phyloP scores from a whole-genome alignment of 2,113 vertebrate genomes.

The Callipepla squamata region DNA sequence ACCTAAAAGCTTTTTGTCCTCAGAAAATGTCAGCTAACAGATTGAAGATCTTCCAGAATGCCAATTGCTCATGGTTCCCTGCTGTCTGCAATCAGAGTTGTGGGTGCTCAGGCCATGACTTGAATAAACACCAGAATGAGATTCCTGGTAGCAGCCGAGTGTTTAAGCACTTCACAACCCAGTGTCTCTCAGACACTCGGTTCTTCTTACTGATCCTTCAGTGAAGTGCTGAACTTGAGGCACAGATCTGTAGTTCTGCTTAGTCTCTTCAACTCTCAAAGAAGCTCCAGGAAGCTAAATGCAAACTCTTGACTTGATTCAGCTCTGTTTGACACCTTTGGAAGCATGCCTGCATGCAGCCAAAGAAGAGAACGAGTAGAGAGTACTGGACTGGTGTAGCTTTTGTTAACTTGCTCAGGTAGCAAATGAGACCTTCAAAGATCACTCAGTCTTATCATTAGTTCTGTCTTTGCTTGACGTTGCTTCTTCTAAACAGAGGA shows the following conservation, averaged over 20 bases:
- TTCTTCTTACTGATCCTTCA: neutral
- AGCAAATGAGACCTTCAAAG: neutral
- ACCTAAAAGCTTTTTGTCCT: constrained; percentile 21
- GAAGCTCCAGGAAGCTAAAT: neutral
- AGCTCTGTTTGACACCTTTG: neutral
- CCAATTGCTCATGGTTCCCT: neutral
- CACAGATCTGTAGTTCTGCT: neutral
- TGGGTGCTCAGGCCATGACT: neutral
- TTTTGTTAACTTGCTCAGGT: neutral
- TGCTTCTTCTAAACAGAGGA: neutral
- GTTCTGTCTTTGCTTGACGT: neutral
- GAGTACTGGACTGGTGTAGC: neutral
- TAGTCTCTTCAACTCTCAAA: neutral
- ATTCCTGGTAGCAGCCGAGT: neutral
- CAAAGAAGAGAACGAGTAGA: neutral
- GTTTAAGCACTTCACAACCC: neutral
- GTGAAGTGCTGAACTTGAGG: neutral
- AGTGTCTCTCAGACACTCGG: neutral
- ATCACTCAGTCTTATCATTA: neutral
- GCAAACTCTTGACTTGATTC: neutral
- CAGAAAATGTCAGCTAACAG: constrained; percentile 39
- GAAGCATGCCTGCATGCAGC: neutral
- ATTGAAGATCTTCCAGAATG: constrained; percentile 25
- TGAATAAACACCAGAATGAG: constrained; percentile 2
- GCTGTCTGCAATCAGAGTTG: neutral